Conservation (phyloP, 1,140 invertebrate genomes). For the Acromyrmex charruanus region DNA sequence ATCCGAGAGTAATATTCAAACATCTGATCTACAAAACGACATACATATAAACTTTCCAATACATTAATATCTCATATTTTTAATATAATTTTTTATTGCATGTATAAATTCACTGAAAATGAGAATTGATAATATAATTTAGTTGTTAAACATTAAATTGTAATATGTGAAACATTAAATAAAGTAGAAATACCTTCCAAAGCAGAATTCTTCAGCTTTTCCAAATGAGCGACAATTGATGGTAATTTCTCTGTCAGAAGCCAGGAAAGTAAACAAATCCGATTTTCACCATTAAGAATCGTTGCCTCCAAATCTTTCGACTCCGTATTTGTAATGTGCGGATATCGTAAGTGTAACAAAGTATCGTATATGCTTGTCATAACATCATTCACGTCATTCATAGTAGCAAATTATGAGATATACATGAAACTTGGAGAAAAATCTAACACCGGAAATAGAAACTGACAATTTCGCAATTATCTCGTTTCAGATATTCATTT, state of each 20-base stretch:
- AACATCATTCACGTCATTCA: conserved; percentile 53
- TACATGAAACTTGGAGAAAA: not conserved
- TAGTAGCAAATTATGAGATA: conserved; percentile 19
- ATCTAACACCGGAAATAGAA: not conserved
- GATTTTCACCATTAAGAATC: conserved; percentile 69
- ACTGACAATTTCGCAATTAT: not conserved
- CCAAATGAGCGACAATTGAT: not conserved
- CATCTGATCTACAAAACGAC: conserved; percentile 62
- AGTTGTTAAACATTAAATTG: not conserved
- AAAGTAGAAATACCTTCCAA: conserved; percentile 64
- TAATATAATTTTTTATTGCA: not conserved
- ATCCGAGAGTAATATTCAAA: conserved; percentile 66
- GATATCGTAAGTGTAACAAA: conserved; percentile 69
- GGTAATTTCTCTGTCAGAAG: conserved; percentile 59
- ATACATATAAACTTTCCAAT: not conserved
- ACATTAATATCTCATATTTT: not conserved
- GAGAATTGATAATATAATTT: not conserved
- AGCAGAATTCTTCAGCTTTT: conserved; percentile 58
- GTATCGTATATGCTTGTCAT: conserved; percentile 66
- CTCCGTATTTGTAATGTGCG: conserved; percentile 65
- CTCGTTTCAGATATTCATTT: not conserved
- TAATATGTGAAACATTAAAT: not conserved
- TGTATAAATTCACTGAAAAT: not conserved
- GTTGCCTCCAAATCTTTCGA: conserved; percentile 60
- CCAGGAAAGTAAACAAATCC: conserved; percentile 71